phyloP scores from a whole-genome alignment of 2,888 invertebrate genomes.

The Cerastis leucographa region DNA sequence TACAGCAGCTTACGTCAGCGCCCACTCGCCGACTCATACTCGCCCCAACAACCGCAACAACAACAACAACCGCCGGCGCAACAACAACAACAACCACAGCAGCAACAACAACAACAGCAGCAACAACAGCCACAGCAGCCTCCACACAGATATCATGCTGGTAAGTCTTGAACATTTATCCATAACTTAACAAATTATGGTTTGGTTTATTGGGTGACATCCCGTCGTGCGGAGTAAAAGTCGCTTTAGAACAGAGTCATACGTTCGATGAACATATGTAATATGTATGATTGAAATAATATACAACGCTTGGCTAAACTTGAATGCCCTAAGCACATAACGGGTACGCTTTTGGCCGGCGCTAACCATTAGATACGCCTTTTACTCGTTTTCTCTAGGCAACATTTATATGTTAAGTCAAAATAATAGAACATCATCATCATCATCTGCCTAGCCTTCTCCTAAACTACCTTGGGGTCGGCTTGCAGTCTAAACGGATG shows the following conservation, averaged over 20 bases:
- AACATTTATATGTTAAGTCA: too few species aligned
- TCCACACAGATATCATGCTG: slow-evolving; percentile 78
- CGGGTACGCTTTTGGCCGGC: background rate
- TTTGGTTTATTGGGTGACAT: background rate
- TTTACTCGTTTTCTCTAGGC: background rate
- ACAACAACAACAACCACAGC: slow-evolving; percentile 61
- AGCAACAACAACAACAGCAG: slow-evolving; percentile 59
- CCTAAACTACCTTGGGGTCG: too few species aligned
- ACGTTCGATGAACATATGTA: too few species aligned
- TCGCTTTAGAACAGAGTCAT: background rate
- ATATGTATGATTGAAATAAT: background rate
- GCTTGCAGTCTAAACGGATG: too few species aligned
- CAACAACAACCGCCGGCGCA: slow-evolving; percentile 60
- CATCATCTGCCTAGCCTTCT: too few species aligned
- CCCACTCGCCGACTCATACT: slow-evolving; percentile 90
- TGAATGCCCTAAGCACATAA: background rate
- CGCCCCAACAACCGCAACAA: slow-evolving; percentile 77
- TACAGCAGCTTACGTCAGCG: slow-evolving; percentile 91
- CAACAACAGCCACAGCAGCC: slow-evolving; percentile 66
- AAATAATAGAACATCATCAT: too few species aligned
- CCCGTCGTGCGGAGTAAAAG: background rate
- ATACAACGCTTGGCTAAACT: background rate
- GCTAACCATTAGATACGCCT: background rate
- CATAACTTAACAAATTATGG: background rate
- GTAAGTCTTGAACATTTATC: slow-evolving; percentile 56